phyloP scores from a whole-genome alignment of 2,888 invertebrate genomes.

The Drosophila quasianomalipes region DNA sequence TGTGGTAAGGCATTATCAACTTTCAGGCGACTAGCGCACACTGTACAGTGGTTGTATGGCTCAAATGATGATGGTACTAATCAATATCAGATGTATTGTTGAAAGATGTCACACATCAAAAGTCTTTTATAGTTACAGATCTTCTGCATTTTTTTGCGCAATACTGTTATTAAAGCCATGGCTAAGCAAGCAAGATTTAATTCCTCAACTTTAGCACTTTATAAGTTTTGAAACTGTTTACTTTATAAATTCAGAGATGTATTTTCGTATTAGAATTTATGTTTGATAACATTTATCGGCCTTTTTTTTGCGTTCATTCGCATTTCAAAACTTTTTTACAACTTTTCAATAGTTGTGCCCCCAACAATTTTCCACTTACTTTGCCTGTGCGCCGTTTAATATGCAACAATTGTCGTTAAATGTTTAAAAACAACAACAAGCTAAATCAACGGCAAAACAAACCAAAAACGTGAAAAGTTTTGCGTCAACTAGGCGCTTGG shows the following conservation, averaged over 20 bases:
- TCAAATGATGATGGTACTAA: neutral
- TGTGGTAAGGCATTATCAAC: slow-evolving; percentile 37
- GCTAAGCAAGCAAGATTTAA: neutral
- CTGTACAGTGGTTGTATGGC: slow-evolving; percentile 10
- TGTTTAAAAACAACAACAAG: slow-evolving; percentile 44
- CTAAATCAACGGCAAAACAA: slow-evolving; percentile 48
- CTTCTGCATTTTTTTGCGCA: neutral
- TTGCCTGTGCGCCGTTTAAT: slow-evolving; percentile 56
- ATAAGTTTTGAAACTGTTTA: neutral
- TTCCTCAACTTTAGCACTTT: neutral
- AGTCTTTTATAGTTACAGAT: neutral
- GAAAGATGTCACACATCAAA: neutral
- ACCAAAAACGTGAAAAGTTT: slow-evolving; percentile 69
- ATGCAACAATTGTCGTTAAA: slow-evolving; percentile 74
- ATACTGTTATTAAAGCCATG: neutral
- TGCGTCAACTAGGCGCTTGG: slow-evolving; percentile 24
- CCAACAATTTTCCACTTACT: slow-evolving; percentile 43
- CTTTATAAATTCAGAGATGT: neutral
- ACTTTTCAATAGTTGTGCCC: slow-evolving; percentile 49
- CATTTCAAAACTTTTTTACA: slow-evolving; percentile 30
- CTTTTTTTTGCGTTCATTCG: neutral
- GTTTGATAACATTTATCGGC: slow-evolving; percentile 5
- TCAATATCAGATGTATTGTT: neutral
- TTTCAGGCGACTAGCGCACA: slow-evolving; percentile 5
- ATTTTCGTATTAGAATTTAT: neutral